phyloP scores from a whole-genome alignment of 2,113 vertebrate genomes.

The Apaloderma vittatum region DNA sequence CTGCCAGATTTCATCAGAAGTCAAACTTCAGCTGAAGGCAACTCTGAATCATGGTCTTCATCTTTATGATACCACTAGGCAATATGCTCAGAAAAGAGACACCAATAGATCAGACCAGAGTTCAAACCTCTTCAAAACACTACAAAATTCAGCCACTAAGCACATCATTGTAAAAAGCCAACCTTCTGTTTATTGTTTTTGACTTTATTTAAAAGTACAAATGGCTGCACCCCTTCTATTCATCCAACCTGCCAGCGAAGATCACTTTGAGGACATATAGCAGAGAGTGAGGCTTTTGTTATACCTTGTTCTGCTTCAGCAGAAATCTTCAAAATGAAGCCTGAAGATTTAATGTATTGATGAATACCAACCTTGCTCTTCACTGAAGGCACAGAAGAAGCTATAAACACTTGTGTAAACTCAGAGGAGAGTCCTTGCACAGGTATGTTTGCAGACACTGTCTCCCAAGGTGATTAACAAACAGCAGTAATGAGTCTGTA shows the following conservation, averaged over 20 bases:
- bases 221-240: not conserved
- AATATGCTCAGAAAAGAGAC: not conserved
- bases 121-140: not conserved
- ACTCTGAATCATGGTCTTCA: not conserved
- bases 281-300: not conserved
- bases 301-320: not conserved
- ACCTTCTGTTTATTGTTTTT: not conserved
- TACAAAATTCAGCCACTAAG: not conserved
- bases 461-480: slow-evolving; percentile 9
- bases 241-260: not conserved
- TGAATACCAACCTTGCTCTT: not conserved
- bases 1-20: not conserved
- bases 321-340: not conserved
- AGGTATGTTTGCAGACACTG: not conserved
- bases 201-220: not conserved
- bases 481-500: not conserved
- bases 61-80: not conserved
- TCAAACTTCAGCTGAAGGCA: not conserved
- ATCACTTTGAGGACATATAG: not conserved
- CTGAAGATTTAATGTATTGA: not conserved
- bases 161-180: not conserved
- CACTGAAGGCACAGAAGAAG: not conserved
- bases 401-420: not conserved
- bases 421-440: not conserved
- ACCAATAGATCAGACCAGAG: not conserved